These are phyloP conservation scores for Parnassius glacialis DNA, from an alignment of 2,888 invertebrate species.

Conservation along the genomic window DNA sequence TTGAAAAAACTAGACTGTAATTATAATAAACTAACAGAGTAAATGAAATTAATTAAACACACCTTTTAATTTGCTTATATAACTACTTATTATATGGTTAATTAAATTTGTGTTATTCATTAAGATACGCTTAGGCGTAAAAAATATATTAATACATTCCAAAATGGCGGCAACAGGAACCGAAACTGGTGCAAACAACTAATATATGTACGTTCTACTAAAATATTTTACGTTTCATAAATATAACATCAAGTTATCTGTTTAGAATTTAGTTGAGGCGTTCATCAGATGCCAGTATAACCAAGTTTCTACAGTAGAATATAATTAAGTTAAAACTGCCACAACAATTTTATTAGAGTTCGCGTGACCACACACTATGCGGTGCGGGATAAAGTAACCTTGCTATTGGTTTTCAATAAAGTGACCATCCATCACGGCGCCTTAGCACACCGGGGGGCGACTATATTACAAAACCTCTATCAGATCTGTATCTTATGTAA, in stretches of 20 bases:
- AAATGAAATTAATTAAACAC: conserved; percentile 6
- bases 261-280: conserved; percentile 20
- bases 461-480: conserved; percentile 78
- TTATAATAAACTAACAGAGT: too few relatives aligned
- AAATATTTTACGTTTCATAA: conserved; percentile 14
- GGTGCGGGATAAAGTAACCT: conserved; percentile 43
- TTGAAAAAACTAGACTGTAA: too few relatives aligned
- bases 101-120: background rate
- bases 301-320: conserved; percentile 16
- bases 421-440: conserved; percentile 74
- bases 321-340: conserved; percentile 50
- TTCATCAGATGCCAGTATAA: conserved; percentile 12
- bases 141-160: conserved; percentile 15
- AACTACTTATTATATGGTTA: background rate
- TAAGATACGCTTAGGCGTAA: background rate
- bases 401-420: conserved; percentile 76
- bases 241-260: conserved; percentile 12
- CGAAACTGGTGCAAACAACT: conserved; percentile 17
- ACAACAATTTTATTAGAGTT: conserved; percentile 54
- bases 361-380: conserved; percentile 64
- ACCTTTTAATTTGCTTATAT: background rate
- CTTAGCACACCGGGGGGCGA: conserved; percentile 70
- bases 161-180: conserved; percentile 17
- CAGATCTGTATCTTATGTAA: conserved; percentile 43
- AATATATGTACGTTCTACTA: conserved; percentile 1